Evolutionary conservation across 2,797 vertebrate genomes (phyloP).

Genomic region (Chelidonichthys spinosus): DNA sequence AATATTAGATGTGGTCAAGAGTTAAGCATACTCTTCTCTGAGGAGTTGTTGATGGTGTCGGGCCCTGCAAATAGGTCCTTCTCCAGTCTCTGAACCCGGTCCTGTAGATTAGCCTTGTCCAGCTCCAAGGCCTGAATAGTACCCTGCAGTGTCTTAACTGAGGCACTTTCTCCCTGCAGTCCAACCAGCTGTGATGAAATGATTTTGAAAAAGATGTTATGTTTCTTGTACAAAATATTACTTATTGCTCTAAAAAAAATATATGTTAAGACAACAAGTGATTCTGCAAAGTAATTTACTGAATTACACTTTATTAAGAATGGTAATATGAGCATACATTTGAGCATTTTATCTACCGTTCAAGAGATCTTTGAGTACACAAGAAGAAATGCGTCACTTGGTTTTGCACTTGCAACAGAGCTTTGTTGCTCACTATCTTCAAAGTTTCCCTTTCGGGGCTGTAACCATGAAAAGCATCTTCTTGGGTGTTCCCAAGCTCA

Average conservation of each 20-base stretch:
- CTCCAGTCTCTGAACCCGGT: constrained; percentile 89
- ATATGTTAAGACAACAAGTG: neutral
- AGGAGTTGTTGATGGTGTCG: constrained; percentile 70
- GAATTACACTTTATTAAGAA: neutral
- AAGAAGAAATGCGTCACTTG: constrained; percentile 12
- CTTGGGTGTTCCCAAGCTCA: neutral
- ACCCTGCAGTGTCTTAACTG: constrained; percentile 87
- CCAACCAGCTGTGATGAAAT: constrained; percentile 83
- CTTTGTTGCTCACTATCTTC: constrained; percentile 7
- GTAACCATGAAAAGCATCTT: neutral
- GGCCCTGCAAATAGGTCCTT: constrained; percentile 84
- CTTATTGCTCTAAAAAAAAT: neutral
- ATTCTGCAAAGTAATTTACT: neutral
- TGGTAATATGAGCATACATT: neutral
- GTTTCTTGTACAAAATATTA: neutral
- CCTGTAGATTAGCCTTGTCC: constrained; percentile 90
- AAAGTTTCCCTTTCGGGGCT: neutral
- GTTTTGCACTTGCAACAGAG: neutral
- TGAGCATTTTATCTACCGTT: neutral
- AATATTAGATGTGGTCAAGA: neutral
- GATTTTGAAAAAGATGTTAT: neutral
- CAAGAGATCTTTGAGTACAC: neutral
- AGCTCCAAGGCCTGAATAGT: constrained; percentile 89
- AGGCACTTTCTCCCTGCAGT: constrained; percentile 87
- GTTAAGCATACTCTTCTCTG: constrained; percentile 79